Evolutionary conservation across 1,140 invertebrate species (phyloP), one percentile per base, ranked within the genome.

Genomic region (Ostrea edulis): DNA sequence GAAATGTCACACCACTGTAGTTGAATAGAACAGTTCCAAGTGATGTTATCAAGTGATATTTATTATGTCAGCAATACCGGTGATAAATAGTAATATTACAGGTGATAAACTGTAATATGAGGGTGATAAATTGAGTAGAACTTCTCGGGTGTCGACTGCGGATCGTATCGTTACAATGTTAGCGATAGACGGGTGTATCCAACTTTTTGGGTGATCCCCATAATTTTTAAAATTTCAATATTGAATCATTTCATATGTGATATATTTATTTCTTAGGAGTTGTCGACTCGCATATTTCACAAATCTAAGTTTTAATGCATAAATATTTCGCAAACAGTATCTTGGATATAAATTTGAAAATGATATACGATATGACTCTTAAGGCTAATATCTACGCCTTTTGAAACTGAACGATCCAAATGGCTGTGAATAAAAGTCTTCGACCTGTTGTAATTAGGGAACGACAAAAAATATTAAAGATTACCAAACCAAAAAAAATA

Each of bases 51-150:
- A 35, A 14, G 8, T 77, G 68, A 77, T 77, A 77, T 77, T 77
- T 77, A 77, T 77, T 22, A 35, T 77, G 68, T 77, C 68, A 25
- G 68, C 29, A 77, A 14, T 77, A 29, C 22, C 14, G 68, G 68
- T 77, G 68, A 77, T 77, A 77, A 77, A 77, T 77, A 29, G 68
- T 29, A 77, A 44, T 44, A 44, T 44, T 77, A 29, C 22, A 35
- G 68, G 68, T 77, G 68, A 77, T 77, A 77, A 77, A 77, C 29
- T 9, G 68, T 29, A 77, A 77, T 77, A 29, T 29, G 68, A 77
- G 22, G 68, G 22, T 25, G 68, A 77, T 77, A 77, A 29, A 22
- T 29, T 22, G 25, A 77, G 68, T 17, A 35, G 68, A n/a, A 12
- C 22, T 22, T 77, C 58, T 77, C 29, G 68, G 68, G 68, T 77